These are phyloP conservation scores for Pterobdella sp. DNA, from an alignment of 2,888 invertebrate genomes.

Conservation along the genomic window DNA sequence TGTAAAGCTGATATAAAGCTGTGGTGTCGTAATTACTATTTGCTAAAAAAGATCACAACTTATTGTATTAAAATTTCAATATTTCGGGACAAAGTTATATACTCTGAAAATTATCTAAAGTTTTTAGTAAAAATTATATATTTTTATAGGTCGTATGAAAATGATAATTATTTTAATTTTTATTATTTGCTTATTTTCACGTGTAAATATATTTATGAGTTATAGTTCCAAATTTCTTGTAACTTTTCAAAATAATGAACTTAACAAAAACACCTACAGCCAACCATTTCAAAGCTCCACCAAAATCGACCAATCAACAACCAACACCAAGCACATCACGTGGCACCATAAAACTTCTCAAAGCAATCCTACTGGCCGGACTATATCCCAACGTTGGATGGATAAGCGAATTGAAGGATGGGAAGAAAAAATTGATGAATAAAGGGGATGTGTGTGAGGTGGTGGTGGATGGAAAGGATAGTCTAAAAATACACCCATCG, in stretches of 20 bases:
- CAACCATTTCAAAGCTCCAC: slow-evolving; percentile 8
- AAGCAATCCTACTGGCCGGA: slow-evolving; percentile 40
- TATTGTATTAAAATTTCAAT: no score
- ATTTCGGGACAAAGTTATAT: no score
- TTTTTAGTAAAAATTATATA: no score
- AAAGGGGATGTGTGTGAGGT: slow-evolving; percentile 28
- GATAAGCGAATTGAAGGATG: slow-evolving; percentile 34
- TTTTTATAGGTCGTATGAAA: no score
- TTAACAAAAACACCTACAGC: slow-evolving; percentile 43
- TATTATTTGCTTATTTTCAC: no score
- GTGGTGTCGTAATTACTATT: no score
- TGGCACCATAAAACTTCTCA: slow-evolving; percentile 42
- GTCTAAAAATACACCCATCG: slow-evolving; percentile 45
- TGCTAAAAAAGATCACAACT: no score
- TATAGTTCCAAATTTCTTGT: slow-evolving; percentile 47
- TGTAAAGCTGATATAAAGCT: no score
- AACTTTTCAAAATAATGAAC: no score
- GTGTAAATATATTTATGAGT: no score
- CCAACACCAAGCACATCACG: neutral
- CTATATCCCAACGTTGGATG: slow-evolving; percentile 41
- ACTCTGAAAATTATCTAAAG: no score
- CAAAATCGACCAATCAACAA: neutral
- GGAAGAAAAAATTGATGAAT: neutral
- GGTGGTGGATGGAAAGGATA: slow-evolving; percentile 41
- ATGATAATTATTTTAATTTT: no score